phyloP scores from a whole-genome alignment of 1,140 invertebrate species.

The Cyphomyrmex costatus region DNA sequence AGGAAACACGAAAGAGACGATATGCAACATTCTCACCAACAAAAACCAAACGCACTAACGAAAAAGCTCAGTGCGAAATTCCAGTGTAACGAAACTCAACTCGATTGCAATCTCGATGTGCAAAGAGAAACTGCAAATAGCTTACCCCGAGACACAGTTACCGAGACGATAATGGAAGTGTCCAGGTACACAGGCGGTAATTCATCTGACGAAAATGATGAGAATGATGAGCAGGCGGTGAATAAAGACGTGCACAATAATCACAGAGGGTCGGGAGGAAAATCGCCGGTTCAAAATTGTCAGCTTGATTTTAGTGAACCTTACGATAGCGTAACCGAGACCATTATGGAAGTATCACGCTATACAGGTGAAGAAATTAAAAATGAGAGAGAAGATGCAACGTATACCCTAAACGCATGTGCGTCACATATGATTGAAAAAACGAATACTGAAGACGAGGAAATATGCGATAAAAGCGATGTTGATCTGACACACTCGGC shows the following conservation, averaged over 20 bases:
- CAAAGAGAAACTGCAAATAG: constrained; percentile 36
- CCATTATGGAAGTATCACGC: constrained; percentile 80
- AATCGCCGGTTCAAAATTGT: constrained; percentile 41
- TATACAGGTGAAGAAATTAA: constrained; percentile 64
- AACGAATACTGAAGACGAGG: background rate
- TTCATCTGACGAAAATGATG: constrained; percentile 52
- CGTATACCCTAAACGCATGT: background rate
- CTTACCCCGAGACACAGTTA: constrained; percentile 78
- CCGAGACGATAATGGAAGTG: constrained; percentile 84
- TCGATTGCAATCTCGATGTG: constrained; percentile 14
- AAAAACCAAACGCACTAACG: constrained; percentile 45
- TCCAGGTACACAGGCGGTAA: constrained; percentile 78
- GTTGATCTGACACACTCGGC: background rate
- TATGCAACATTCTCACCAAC: constrained; percentile 66
- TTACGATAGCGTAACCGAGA: constrained; percentile 79
- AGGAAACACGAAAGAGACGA: constrained; percentile 63
- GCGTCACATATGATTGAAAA: constrained; percentile 31
- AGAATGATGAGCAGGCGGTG: constrained; percentile 36
- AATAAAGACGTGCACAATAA: constrained; percentile 11
- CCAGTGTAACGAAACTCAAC: constrained; percentile 55
- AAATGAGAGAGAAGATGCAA: constrained; percentile 12
- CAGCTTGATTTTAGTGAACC: constrained; percentile 63
- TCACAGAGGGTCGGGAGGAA: constrained; percentile 21
- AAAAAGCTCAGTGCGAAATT: constrained; percentile 65
- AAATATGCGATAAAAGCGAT: constrained; percentile 21